Evolutionary conservation across 1,140 invertebrate species (phyloP), one percentile per base, ranked within the genome.

Genomic region (Coboldia fuscipes): DNA sequence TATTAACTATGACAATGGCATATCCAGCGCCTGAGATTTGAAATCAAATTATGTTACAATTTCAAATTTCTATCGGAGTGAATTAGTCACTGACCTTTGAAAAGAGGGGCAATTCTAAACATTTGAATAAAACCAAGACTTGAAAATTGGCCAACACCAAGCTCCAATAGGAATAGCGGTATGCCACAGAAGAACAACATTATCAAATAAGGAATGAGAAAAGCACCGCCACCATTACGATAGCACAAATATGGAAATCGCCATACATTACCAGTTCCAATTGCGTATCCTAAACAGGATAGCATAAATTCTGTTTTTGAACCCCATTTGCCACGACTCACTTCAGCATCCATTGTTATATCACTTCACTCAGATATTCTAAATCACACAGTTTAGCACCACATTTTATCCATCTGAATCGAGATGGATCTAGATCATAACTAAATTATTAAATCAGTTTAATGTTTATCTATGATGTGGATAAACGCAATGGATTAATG

Each of bases 141-240:
- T 30, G 74, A 70, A 52, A 81, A 86, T 45, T 88, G 86, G 17
- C 85, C 86, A 35, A 92, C 60, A 2, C 78, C 72, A 2, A 85
- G 67, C 54, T 92, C 86, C 68, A 90, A 66, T 49, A 85, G 88
- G 51, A 89, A 90, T 7, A 92, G 52, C 1, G 85, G 86, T 14
- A 92, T 68, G 2, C 84, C 86, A 45, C 79, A 80, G 23, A 85
- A 56, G 10, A 82, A 53, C 6, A 81, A 56, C 58, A 77, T 78
- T 31, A 80, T 42, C 13, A 77, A 56, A 46, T 81, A 83, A 1
- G 76, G 76, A 20, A 81, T 63, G 2, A 81, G 54, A 51, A 83
- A 83, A 15, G 77, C 77, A 51, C 51, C 51, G 64, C 58, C 52
- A 12, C 51, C 52, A 32, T 48, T 54, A 29, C 51, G 48, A 48